Conservation (phyloP, 1,140 invertebrate species). For the Danaus melanippus region DNA sequence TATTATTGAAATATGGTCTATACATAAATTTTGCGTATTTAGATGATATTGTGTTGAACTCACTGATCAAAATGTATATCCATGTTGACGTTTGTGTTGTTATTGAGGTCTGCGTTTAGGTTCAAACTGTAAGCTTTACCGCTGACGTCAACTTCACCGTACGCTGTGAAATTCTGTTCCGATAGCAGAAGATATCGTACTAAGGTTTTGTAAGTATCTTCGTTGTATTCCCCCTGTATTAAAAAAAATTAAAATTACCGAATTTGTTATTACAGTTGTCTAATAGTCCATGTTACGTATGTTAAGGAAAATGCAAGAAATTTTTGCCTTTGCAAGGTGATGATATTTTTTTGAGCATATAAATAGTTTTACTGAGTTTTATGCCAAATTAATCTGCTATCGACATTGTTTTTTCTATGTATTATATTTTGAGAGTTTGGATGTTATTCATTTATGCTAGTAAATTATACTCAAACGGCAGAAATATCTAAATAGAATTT, state of each 20-base stretch:
- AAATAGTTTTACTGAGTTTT: not conserved
- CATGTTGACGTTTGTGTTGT: conserved; percentile 61
- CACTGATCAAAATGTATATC: conserved; percentile 84
- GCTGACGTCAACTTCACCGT: conserved; percentile 77
- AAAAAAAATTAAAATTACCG: no score
- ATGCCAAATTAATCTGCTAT: not conserved
- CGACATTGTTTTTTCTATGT: no score
- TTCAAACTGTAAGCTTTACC: conserved; percentile 76
- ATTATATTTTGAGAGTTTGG: no score
- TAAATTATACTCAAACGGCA: no score
- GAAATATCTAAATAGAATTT: no score
- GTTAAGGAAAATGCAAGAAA: no score
- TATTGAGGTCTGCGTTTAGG: conserved; percentile 67
- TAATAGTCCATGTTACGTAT: no score
- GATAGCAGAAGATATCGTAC: conserved; percentile 74
- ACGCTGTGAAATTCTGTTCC: conserved; percentile 73
- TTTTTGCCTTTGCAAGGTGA: no score
- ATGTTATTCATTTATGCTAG: no score
- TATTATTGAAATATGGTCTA: no score
- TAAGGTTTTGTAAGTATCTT: conserved; percentile 75
- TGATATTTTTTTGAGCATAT: conserved; percentile 23
- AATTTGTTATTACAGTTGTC: no score
- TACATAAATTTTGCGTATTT: not conserved
- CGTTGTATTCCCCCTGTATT: conserved; percentile 74
- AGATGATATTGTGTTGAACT: conserved; percentile 45